Evolutionary conservation across 2,113 vertebrate genomes (phyloP).

Genomic region (Heteronetta atricapilla): DNA sequence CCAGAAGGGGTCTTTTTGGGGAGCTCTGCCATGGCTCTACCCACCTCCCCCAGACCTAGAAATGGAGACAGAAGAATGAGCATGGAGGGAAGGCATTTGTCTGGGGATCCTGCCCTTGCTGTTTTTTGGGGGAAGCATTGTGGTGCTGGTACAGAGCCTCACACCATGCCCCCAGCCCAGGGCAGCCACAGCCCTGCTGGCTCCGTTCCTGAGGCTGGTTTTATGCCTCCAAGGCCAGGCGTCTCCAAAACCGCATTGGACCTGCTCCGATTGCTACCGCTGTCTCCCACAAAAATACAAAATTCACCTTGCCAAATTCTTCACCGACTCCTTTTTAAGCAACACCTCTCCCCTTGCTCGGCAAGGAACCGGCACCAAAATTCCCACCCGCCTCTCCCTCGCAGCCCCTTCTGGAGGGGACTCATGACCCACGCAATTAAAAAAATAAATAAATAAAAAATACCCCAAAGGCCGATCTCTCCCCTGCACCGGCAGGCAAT

Average conservation of each 20-base stretch:
- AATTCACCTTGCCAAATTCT: neutral
- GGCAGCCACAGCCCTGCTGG: fast-evolving
- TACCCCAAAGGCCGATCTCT: neutral
- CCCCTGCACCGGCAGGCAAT: neutral
- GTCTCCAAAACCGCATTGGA: neutral
- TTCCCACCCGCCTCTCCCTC: slow-evolving; percentile 29
- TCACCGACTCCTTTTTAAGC: neutral
- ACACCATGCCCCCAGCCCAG: neutral
- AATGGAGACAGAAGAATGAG: neutral
- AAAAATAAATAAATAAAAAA: neutral
- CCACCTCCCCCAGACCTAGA: neutral
- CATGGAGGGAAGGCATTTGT: fast-evolving
- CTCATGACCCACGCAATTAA: slow-evolving; percentile 65
- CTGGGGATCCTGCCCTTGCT: neutral
- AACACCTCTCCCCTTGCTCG: neutral
- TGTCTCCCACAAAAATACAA: neutral
- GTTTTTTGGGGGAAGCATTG: neutral
- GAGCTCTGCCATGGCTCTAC: neutral
- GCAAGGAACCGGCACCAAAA: neutral
- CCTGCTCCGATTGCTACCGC: neutral
- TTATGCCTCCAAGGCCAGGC: neutral
- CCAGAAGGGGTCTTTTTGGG: neutral
- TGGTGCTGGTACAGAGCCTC: neutral
- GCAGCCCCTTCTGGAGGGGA: slow-evolving; percentile 38
- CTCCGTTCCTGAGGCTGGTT: neutral